A percentile compares a stretch with the other conserved stretches of the same genome.
These are phyloP conservation scores for Novumbra hubbsi DNA, from an alignment of 2,797 vertebrate genomes.

Conservation along the genomic window DNA sequence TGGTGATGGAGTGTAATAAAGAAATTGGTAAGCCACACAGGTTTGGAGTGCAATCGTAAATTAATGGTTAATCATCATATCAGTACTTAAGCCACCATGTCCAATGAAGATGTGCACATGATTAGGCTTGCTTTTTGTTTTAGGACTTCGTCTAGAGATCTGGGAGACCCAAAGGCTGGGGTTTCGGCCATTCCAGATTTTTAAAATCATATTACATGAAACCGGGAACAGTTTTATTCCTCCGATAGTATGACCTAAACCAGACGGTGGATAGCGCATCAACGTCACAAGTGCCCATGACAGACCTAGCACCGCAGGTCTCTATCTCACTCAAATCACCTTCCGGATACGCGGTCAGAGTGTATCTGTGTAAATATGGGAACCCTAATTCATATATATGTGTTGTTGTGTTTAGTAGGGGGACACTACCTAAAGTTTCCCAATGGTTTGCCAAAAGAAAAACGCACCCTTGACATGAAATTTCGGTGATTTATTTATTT, in stretches of 20 bases:
- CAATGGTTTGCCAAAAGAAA: neutral
- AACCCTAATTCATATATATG: neutral
- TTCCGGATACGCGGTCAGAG: neutral
- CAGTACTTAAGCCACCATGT: neutral
- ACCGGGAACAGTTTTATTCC: slow-evolving; percentile 3
- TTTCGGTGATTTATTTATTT: neutral
- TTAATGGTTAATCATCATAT: neutral
- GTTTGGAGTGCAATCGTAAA: neutral
- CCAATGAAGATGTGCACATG: neutral
- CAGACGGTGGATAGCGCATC: neutral
- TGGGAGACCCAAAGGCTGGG: neutral
- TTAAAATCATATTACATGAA: neutral
- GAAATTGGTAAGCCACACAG: neutral
- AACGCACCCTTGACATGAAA: neutral
- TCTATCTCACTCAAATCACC: neutral
- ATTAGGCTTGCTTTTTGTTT: neutral
- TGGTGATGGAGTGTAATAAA: neutral
- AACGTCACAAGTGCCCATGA: neutral
- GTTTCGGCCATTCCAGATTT: neutral
- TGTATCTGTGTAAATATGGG: neutral
- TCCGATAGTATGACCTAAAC: neutral
- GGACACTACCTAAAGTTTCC: neutral
- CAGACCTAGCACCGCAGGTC: neutral
- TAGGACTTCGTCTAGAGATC: neutral
- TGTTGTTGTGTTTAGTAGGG: neutral